phyloP scores from a whole-genome alignment of 2,888 invertebrate species.

The Ochropleura plecta region DNA sequence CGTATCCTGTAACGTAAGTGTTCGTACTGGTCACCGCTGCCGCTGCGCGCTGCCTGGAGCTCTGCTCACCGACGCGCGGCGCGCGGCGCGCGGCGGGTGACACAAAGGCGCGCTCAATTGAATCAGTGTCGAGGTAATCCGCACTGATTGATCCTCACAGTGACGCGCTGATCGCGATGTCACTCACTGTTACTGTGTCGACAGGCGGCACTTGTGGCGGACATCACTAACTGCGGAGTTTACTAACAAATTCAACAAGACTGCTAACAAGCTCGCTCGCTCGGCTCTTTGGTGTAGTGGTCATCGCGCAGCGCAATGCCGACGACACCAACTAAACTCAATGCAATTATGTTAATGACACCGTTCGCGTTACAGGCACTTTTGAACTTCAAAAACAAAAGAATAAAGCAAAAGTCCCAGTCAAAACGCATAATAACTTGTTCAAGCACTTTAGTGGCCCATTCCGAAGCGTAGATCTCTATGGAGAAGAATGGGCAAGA shows the following conservation, averaged over 20 bases:
- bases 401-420: too few relatives aligned
- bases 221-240: not conserved
- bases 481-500: too few relatives aligned
- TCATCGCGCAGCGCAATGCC: not conserved
- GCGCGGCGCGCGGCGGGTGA: too few relatives aligned
- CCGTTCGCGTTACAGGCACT: too few relatives aligned
- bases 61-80: not conserved
- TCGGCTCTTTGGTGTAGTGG: not conserved
- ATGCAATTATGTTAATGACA: too few relatives aligned
- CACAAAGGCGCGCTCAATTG: constrained; percentile 39
- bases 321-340: too few relatives aligned
- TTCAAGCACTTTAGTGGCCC: too few relatives aligned
- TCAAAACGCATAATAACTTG: too few relatives aligned
- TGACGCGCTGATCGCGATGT: constrained; percentile 11
- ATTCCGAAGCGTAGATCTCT: too few relatives aligned
- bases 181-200: constrained; percentile 25
- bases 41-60: too few relatives aligned
- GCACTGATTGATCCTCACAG: constrained; percentile 13
- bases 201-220: not conserved
- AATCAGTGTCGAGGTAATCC: constrained; percentile 29
- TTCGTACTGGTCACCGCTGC: too few relatives aligned
- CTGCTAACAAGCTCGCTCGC: not conserved
- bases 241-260: not conserved
- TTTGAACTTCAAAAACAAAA: too few relatives aligned
- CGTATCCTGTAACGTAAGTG: not conserved